Evolutionary conservation across 2,113 vertebrate genomes (phyloP).

Genomic region (Recurvirostra avosetta): DNA sequence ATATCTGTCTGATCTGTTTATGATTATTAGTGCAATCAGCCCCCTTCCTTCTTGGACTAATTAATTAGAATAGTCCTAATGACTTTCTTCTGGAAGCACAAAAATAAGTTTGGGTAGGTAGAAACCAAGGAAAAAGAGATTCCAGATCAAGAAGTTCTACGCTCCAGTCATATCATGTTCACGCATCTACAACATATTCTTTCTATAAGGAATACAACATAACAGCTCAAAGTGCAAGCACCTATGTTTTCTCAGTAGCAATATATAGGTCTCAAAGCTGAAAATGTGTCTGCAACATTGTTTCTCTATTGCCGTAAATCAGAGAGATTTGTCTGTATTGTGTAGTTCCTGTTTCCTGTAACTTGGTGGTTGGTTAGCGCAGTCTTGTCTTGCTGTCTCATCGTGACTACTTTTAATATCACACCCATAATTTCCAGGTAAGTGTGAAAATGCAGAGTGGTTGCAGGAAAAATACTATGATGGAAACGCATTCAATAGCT

Average conservation of each 20-base stretch:
- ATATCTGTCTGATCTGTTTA: neutral
- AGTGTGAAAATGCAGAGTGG: neutral
- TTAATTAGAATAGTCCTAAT: neutral
- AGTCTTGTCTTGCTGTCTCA: neutral
- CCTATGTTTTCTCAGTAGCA: fast-evolving
- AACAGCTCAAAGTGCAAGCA: neutral
- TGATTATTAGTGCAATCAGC: neutral
- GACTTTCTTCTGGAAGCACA: neutral
- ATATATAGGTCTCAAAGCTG: neutral
- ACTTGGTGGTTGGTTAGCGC: neutral
- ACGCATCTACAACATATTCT: neutral
- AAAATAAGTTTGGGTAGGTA: neutral
- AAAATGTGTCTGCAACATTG: neutral
- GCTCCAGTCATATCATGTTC: neutral
- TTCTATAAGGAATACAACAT: neutral
- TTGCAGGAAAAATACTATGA: neutral
- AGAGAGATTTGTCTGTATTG: neutral
- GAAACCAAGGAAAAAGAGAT: neutral
- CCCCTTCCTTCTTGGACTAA: neutral
- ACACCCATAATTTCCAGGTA: neutral
- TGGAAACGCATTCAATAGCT: neutral
- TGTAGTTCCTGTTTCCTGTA: neutral
- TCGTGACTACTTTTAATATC: neutral
- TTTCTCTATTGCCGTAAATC: neutral
- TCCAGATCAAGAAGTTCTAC: neutral